Evolutionary conservation across 2,113 vertebrate species (phyloP), one percentile per base, ranked within the genome.

Genomic region (Bubo blakistoni): DNA sequence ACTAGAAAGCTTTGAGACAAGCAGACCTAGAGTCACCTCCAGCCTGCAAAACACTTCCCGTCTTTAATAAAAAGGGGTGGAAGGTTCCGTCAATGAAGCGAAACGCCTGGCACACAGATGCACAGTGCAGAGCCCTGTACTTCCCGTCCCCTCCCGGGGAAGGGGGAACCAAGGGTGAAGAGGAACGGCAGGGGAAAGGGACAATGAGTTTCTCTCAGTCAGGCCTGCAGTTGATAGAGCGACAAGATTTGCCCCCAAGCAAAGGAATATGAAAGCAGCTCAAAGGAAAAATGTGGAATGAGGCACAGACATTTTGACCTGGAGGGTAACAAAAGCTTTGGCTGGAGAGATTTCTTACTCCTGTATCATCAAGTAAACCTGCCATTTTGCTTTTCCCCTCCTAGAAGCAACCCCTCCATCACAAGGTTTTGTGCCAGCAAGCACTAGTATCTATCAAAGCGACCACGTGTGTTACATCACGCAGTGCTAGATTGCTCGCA

Each of bases 21-120:
- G 90, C 80, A 96, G 97, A 79, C 93, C 63, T 19, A 47, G 78
- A 88, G 76, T 94, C 95, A 98, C 97, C 97, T 96, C 93, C 67
- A 97, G 93, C 95, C 97, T 89, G 79, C 87, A 95, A 72, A 95
- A 92, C 40, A 17, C 88, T 61, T 49, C 61, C 91, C 30, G 42
- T 66, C 73, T 77, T 77, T 83, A 81, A 62, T 88, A 82, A 77
- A 89, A 83, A 73, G 34, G 3, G 5, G 42, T 34, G 32, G n/a
- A 67, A n/a, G 73, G n/a, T 52, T 71, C 71, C 42, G 74, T 65
- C 65, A 67, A n/a, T 11, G 85, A 42, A 73, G 63, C 8, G 2
- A 25, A 92, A 66, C 0, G 69, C 79, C 77, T 81, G 76, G 96
- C 95, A 79, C 93, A 92, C 94, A 96, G 44, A 82, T 65, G 71